Percentiles rank a stretch among this genome's conserved stretches.
These are phyloP conservation scores for Pipistrellus kuhlii DNA, from an alignment of 2,797 vertebrate species.

Conservation along the genomic window DNA sequence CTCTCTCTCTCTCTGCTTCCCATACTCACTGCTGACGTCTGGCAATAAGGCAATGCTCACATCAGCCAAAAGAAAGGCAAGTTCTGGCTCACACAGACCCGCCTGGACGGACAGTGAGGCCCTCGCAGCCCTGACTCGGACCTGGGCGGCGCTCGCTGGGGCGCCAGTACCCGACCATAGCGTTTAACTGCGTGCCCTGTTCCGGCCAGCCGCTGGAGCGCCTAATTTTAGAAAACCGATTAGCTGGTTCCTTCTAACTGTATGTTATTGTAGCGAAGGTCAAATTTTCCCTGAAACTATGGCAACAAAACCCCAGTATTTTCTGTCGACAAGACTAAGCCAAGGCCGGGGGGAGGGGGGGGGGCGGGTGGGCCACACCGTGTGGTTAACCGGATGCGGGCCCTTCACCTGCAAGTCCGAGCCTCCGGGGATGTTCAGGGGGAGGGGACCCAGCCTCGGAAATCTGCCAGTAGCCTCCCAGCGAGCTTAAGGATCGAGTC, in stretches of 20 bases:
- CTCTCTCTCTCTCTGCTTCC: too few relatives aligned
- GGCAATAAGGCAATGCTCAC: constrained; percentile 48
- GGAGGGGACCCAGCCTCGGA: not conserved
- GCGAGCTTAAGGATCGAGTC: constrained; percentile 16
- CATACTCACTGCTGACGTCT: not conserved
- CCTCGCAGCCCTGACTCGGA: constrained; percentile 66
- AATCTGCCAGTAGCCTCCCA: constrained; percentile 22
- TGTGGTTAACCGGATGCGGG: too few relatives aligned
- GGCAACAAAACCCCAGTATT: constrained; percentile 87
- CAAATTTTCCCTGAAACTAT: constrained; percentile 89
- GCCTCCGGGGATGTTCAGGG: not conserved
- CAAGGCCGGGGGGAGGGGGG: constrained; percentile 55
- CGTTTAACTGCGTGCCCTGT: constrained; percentile 88
- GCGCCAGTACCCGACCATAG: constrained; percentile 84
- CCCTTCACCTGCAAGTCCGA: constrained; percentile 73
- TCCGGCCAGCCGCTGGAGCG: constrained; percentile 86
- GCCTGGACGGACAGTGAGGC: constrained; percentile 41
- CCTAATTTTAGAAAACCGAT: constrained; percentile 91
- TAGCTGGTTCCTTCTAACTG: constrained; percentile 88
- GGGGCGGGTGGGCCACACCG: too few relatives aligned
- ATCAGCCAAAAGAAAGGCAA: not conserved
- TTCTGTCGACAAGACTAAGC: constrained; percentile 81
- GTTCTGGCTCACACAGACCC: not conserved
- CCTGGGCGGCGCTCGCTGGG: constrained; percentile 83
- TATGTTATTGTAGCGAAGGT: constrained; percentile 89